Evolutionary conservation across 2,888 invertebrate genomes (phyloP).

Genomic region (Trichopoda pennipes): DNA sequence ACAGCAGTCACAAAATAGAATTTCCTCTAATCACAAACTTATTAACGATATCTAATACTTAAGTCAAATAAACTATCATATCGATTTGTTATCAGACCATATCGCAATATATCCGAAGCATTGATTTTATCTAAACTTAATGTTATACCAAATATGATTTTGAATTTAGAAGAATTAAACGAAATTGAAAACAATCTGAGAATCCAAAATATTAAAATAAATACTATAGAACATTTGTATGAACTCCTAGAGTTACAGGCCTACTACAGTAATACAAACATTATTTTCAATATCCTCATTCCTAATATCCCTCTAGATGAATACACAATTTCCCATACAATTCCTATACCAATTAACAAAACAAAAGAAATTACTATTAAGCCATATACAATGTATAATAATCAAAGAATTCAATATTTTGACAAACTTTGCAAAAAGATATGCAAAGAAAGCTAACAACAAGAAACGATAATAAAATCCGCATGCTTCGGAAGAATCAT

Average conservation of each 20-base stretch:
- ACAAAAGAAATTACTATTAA: neutral
- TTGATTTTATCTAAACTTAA: neutral
- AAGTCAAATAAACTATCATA: neutral
- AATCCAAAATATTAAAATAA: too few relatives aligned
- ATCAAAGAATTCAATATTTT: neutral
- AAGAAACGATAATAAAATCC: constrained; percentile 5
- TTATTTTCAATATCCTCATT: too few relatives aligned
- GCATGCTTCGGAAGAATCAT: constrained; percentile 15
- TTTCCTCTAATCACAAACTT: constrained; percentile 8
- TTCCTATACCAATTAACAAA: too few relatives aligned
- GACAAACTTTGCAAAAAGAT: constrained; percentile 5
- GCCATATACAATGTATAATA: neutral
- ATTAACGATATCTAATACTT: constrained; percentile 24
- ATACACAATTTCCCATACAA: too few relatives aligned
- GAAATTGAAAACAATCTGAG: too few relatives aligned
- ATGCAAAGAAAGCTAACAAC: constrained; percentile 29
- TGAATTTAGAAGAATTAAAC: too few relatives aligned
- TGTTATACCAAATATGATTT: too few relatives aligned
- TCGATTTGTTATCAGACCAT: neutral
- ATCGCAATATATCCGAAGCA: constrained; percentile 9
- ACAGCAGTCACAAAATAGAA: constrained; percentile 17
- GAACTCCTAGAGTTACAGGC: too few relatives aligned
- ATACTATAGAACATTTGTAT: too few relatives aligned
- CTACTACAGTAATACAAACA: too few relatives aligned
- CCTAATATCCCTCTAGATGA: too few relatives aligned